Evolutionary conservation across 2,113 vertebrate species (phyloP).

Genomic region (human (Homo sapiens)): DNA sequence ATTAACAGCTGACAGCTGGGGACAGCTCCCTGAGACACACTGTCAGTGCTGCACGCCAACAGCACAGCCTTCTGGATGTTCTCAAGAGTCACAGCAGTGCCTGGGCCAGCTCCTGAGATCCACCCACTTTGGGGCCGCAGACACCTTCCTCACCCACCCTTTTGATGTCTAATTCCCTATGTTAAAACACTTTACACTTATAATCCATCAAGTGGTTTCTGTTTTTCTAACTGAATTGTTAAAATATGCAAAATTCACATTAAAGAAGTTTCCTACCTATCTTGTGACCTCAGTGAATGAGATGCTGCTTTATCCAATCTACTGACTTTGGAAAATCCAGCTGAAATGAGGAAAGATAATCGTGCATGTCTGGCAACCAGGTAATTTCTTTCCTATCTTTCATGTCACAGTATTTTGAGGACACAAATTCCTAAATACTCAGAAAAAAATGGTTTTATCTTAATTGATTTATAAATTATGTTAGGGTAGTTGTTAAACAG

Average conservation of each 20-base stretch:
- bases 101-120: not conserved
- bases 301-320: not conserved
- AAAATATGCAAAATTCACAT: not conserved
- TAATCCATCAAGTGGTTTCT: not conserved
- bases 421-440: not conserved
- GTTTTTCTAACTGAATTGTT: not conserved
- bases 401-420: not conserved
- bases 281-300: not conserved
- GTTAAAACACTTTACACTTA: not conserved
- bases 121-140: not conserved
- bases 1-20: not conserved
- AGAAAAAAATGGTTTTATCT: not conserved
- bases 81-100: not conserved
- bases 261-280: not conserved
- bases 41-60: not conserved
- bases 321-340: not conserved
- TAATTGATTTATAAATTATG: not conserved
- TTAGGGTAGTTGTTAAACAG: not conserved
- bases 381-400: not conserved
- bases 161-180: not conserved
- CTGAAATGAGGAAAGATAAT: not conserved
- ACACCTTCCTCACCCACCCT: not conserved
- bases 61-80: not conserved
- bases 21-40: not conserved
- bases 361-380: not conserved